These are phyloP conservation scores for Myioborus melanocephalus DNA, from an alignment of 2,797 vertebrate genomes.

Conservation along the genomic window DNA sequence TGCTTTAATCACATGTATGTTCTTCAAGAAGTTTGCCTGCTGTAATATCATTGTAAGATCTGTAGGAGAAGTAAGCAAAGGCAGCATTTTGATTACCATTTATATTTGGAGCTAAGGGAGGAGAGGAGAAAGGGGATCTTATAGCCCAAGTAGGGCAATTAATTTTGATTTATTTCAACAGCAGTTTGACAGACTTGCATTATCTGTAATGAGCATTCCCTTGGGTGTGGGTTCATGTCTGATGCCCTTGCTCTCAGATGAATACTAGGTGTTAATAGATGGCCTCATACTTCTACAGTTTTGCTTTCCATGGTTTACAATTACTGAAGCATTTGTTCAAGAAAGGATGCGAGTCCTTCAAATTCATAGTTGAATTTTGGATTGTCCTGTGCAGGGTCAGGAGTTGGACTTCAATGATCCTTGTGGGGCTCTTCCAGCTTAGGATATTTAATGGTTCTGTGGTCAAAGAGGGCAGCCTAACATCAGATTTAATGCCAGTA, in stretches of 20 bases:
- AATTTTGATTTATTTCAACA: neutral
- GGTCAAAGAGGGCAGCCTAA: neutral
- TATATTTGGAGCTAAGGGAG: neutral
- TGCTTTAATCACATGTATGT: neutral
- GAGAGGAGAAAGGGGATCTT: neutral
- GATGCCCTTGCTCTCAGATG: neutral
- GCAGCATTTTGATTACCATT: neutral
- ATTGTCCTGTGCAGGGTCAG: neutral
- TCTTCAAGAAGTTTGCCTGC: neutral
- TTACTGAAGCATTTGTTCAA: neutral
- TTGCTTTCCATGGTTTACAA: neutral
- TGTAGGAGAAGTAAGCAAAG: neutral
- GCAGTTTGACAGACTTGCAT: neutral
- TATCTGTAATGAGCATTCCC: neutral
- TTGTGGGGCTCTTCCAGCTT: neutral
- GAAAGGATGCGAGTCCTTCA: neutral
- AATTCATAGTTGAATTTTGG: neutral
- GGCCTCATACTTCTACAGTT: neutral
- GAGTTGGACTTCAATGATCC: neutral
- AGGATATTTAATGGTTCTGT: neutral
- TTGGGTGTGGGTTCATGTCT: neutral
- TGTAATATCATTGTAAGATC: neutral
- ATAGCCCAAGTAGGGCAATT: neutral
- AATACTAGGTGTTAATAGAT: neutral
- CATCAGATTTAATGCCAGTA: neutral